Conservation (phyloP, 2,888 invertebrate genomes). For the Odontomyia ornata region DNA sequence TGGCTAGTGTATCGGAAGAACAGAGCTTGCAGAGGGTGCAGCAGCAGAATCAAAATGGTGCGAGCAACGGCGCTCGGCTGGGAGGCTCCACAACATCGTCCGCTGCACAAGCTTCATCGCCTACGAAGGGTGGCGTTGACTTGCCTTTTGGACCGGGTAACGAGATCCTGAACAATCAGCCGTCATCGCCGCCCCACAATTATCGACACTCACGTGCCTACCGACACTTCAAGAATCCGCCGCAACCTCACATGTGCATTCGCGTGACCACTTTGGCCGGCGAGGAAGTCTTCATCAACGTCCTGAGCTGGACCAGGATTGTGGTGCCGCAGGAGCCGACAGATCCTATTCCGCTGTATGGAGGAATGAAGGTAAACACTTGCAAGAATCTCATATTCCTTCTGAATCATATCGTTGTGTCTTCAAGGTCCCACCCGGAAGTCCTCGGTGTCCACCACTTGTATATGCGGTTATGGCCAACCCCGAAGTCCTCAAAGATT, state of each 20-base stretch:
- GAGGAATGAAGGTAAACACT: conserved; percentile 73
- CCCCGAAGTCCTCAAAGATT: conserved; percentile 74
- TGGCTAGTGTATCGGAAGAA: background rate
- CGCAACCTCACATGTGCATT: conserved; percentile 80
- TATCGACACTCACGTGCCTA: conserved; percentile 70
- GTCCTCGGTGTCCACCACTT: conserved; percentile 70
- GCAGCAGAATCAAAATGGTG: background rate
- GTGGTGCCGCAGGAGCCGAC: conserved; percentile 72
- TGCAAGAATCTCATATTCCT: conserved; percentile 46
- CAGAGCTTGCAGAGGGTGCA: background rate
- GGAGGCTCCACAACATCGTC: conserved; percentile 15
- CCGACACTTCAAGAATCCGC: conserved; percentile 77
- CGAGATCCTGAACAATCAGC: conserved; percentile 52
- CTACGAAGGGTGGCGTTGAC: conserved; percentile 8
- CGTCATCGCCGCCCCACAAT: conserved; percentile 67
- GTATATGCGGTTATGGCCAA: conserved; percentile 80
- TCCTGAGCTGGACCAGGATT: conserved; percentile 78
- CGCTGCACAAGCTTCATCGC: background rate
- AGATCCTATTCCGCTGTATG: conserved; percentile 75
- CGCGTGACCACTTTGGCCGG: conserved; percentile 67
- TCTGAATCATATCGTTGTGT: background rate
- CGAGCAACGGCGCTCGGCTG: background rate
- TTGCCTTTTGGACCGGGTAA: conserved; percentile 13
- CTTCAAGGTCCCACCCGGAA: conserved; percentile 69
- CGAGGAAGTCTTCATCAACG: conserved; percentile 71